Evolutionary conservation across 2,797 vertebrate genomes (phyloP).

Genomic region (Sitta carolinensis): DNA sequence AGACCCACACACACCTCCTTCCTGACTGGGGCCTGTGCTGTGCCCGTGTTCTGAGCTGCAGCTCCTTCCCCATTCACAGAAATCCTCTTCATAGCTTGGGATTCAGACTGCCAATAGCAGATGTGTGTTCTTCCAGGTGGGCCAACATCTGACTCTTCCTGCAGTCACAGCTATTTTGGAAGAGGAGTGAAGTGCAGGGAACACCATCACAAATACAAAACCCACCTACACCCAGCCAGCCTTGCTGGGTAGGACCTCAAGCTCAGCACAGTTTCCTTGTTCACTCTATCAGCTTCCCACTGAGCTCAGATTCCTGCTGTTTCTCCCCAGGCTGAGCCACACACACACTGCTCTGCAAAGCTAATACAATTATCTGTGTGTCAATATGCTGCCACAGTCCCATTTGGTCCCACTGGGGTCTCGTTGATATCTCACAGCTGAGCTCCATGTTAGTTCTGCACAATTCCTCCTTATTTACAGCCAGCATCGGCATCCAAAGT

Average conservation of each 20-base stretch:
- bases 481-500: not conserved
- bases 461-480: constrained; percentile 9
- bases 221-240: not conserved
- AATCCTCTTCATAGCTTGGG: not conserved
- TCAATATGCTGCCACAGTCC: not conserved
- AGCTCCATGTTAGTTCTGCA: constrained; percentile 27
- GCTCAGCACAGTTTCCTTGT: not conserved
- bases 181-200: not conserved
- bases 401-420: constrained; percentile 26
- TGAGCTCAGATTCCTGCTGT: not conserved
- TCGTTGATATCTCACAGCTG: constrained; percentile 22
- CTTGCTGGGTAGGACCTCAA: not conserved
- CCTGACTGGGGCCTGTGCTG: not conserved
- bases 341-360: not conserved
- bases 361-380: constrained; percentile 36
- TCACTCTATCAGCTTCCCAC: not conserved
- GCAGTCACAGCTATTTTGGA: not conserved
- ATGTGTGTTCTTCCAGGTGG: not conserved
- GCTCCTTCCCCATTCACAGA: not conserved
- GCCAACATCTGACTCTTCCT: not conserved
- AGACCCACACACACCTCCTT: fast-evolving
- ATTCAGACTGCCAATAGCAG: not conserved
- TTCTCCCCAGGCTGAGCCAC: constrained; percentile 1
- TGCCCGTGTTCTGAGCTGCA: not conserved
- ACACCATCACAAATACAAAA: not conserved